Evolutionary conservation across 2,797 vertebrate species (phyloP).

Genomic region (Myripristis jacobus): DNA sequence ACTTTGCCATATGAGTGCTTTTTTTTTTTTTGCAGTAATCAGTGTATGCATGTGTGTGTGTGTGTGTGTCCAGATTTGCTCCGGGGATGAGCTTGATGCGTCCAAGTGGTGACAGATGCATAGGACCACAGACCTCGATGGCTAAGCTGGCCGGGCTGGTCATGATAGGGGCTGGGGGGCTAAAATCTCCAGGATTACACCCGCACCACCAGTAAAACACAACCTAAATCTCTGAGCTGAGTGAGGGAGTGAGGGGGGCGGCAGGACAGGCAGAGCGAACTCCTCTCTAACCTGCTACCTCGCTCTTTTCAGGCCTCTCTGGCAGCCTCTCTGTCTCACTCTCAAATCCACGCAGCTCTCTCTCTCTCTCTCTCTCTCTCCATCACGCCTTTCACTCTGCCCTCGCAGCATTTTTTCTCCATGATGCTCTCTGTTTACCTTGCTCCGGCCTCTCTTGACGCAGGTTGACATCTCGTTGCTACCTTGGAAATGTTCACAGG

Average conservation of each 20-base stretch:
- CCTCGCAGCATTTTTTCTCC: no score
- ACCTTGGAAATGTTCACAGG: no score
- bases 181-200: slow-evolving; percentile 67
- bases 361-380: no score
- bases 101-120: slow-evolving; percentile 56
- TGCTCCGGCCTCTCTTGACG: no score
- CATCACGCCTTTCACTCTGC: neutral
- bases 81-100: slow-evolving; percentile 10
- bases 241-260: neutral
- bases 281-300: neutral
- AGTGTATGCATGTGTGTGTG: neutral
- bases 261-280: neutral
- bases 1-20: no score
- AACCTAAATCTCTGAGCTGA: slow-evolving; percentile 37
- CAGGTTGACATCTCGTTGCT: no score
- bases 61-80: slow-evolving; percentile 14
- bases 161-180: slow-evolving; percentile 23
- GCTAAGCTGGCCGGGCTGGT: slow-evolving; percentile 49
- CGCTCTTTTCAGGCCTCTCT: no score
- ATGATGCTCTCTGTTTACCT: no score
- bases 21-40: no score
- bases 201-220: slow-evolving; percentile 34
- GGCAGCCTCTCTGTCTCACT: neutral
- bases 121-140: slow-evolving; percentile 16
- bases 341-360: neutral